Conservation (phyloP, 1,140 invertebrate genomes). For the Metopolophium dirhodum region DNA sequence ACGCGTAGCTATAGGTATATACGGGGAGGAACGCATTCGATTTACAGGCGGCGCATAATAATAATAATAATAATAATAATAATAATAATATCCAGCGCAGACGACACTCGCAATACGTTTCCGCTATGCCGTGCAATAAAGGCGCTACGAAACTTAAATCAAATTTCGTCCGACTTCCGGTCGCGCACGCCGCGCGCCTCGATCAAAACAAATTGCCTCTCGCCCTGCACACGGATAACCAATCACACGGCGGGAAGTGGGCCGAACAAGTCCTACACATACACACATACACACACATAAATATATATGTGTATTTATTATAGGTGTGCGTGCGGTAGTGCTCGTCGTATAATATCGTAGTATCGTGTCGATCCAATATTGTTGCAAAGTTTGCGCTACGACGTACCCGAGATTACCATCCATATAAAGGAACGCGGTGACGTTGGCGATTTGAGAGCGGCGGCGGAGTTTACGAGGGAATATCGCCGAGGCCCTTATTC, state of each 20-base stretch:
- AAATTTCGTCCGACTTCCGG: conserved; percentile 12
- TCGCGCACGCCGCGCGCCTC: background rate
- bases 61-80: background rate
- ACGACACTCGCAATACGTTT: background rate
- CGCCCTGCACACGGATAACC: background rate
- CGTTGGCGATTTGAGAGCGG: background rate
- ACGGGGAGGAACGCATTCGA: background rate
- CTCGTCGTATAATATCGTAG: background rate
- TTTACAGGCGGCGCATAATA: background rate
- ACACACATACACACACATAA: background rate
- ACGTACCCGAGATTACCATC: background rate
- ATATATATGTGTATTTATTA: background rate
- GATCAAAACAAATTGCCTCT: conserved; percentile 44
- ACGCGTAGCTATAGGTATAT: background rate
- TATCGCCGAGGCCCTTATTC: background rate
- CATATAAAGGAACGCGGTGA: background rate
- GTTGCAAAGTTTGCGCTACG: background rate
- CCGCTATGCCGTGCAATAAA: background rate
- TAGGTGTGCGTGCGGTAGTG: background rate
- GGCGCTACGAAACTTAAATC: conserved; percentile 27
- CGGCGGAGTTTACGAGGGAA: background rate
- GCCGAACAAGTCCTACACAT: background rate
- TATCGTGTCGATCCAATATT: conserved; percentile 6
- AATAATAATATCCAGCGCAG: background rate
- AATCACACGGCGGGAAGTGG: background rate